Evolutionary conservation across 2,888 invertebrate genomes (phyloP).

Genomic region (Rhorus exstirpatorius): DNA sequence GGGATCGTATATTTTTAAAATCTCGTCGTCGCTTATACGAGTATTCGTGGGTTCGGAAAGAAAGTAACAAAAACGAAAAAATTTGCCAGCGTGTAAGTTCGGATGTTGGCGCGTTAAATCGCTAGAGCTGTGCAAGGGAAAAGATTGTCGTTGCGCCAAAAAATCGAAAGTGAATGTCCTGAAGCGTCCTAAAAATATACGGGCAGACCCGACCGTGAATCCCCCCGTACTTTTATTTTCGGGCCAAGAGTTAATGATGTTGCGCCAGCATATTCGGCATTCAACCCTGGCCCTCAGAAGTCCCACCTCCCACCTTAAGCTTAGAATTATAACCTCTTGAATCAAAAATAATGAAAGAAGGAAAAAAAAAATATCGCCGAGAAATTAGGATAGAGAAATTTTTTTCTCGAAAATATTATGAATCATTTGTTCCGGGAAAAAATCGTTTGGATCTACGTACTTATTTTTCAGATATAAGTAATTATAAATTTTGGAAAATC

Average conservation of each 20-base stretch:
- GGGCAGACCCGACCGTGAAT: constrained; percentile 61
- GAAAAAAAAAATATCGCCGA: not conserved
- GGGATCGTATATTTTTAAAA: constrained; percentile 81
- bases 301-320: no score
- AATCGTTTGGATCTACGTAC: no score
- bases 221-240: constrained; percentile 70
- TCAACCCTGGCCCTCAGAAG: not conserved
- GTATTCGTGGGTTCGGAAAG: constrained; percentile 52
- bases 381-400: no score
- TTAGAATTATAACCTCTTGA: no score
- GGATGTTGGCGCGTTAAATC: constrained; percentile 38
- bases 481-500: no score
- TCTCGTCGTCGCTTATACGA: constrained; percentile 71
- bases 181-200: constrained; percentile 68
- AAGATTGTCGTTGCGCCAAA: constrained; percentile 84
- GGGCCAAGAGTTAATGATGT: constrained; percentile 36
- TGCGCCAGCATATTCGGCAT: constrained; percentile 20
- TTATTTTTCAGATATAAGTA: no score
- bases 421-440: no score
- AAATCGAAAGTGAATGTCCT: constrained; percentile 79
- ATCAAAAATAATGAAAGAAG: no score
- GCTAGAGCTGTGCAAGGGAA: constrained; percentile 67
- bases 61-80: constrained; percentile 29
- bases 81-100: constrained; percentile 16
- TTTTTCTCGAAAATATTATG: no score